Evolutionary conservation across 1,140 invertebrate genomes (phyloP).

Genomic region (Saccostrea glomerata): DNA sequence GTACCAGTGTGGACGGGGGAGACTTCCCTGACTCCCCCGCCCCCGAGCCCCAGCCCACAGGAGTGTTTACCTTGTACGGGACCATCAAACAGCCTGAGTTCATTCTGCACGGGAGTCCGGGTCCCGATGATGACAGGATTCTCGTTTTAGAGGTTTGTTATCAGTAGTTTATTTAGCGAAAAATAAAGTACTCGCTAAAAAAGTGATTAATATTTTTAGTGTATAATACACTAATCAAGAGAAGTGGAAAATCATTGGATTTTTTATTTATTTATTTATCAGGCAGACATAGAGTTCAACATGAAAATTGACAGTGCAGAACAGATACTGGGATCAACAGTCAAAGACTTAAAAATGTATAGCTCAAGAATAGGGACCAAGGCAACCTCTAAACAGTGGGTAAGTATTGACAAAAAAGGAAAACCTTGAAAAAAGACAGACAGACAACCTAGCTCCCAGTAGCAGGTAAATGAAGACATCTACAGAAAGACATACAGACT

Average conservation of each 20-base stretch:
- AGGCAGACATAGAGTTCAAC: conserved; percentile 87
- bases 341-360: conserved; percentile 85
- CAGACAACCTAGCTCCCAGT: no score
- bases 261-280: conserved; percentile 57
- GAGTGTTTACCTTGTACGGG: conserved; percentile 67
- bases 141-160: conserved; percentile 82
- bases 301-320: conserved; percentile 85
- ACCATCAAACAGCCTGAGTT: conserved; percentile 87
- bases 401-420: conserved; percentile 47
- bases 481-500: no score
- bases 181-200: neutral
- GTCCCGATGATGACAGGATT: conserved; percentile 85
- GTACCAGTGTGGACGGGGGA: neutral
- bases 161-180: no score
- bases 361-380: conserved; percentile 67
- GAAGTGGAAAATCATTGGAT: no score
- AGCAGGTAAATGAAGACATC: no score
- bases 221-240: no score
- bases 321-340: conserved; percentile 84
- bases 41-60: conserved; percentile 41
- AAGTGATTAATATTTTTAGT: no score
- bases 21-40: neutral
- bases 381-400: conserved; percentile 65
- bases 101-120: conserved; percentile 86
- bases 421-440: no score